Evolutionary conservation across 2,888 invertebrate species (phyloP), one percentile per base, ranked within the genome.

Genomic region (Scaptomyza polygonia): DNA sequence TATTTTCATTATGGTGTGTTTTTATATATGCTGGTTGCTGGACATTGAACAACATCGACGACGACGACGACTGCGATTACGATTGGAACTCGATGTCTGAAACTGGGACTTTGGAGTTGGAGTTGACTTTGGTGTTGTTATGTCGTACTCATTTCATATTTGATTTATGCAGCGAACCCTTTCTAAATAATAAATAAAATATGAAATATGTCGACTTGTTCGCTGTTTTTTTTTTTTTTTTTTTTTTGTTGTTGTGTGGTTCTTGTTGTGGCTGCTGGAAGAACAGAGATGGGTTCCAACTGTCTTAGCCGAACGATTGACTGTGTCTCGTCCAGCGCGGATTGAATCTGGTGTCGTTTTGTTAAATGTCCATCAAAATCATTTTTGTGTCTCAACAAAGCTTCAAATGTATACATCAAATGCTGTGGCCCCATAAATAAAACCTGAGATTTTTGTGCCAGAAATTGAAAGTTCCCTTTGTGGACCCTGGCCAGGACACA

Each of bases 351-450:
- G 88, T 89, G 85, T 84, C 83, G 87, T 88, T 88, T 82, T 89
- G 89, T 87, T 82, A 89, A 79, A 86, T 90, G 89, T 89, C 89
- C 90, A 89, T 90, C 89, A 90, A 88, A 88, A 85, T 80, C 88
- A 76, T 78, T 78, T 85, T 73, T 77, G 85, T 87, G 84, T 86
- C 86, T 78, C 79, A 74, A 74, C 77, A 79, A 78, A 62, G 65
- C 72, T 63, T 72, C 57, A 82, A 85, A 87, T 85, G 85, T 87
- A 83, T 85, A 86, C 86, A 86, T 87, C 85, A 87, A 82, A 79
- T 77, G 72, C 57, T 49, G 63, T 68, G 66, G 53, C 59, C 70
- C 72, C 81, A 84, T 84, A 84, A 84, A 84, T 85, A 53, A 43
- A 16, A 1, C 52, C 65, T 51, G n/a, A 18, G 16, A 5, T 34